A percentile compares a stretch with the other conserved stretches of the same genome.
Conservation (phyloP, 2,888 invertebrate genomes). For the Scrobipalpa atriplicella region DNA sequence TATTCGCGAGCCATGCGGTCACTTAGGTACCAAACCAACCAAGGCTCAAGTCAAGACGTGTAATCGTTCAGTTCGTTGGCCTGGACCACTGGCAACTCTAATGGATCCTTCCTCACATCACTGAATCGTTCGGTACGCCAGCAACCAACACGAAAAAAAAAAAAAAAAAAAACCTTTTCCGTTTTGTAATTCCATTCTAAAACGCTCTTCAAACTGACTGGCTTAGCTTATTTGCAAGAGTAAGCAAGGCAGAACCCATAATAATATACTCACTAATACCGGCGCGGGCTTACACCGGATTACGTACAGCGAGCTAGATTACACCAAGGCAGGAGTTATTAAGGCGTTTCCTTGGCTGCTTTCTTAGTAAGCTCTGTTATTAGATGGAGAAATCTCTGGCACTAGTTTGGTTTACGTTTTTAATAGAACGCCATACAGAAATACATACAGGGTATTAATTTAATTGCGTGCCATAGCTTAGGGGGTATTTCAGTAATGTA, state of each 20-base stretch:
- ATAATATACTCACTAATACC: conserved; percentile 13
- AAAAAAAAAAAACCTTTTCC: not conserved
- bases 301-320: conserved; percentile 21
- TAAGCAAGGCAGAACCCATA: conserved; percentile 7
- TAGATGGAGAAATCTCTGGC: not conserved
- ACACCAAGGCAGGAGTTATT: conserved; percentile 20
- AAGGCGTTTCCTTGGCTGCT: conserved; percentile 23
- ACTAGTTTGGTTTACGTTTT: not conserved
- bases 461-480: no score
- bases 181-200: not conserved
- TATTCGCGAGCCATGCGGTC: no score
- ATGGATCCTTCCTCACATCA: no score
- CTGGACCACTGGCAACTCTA: no score
- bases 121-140: no score
- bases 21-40: no score
- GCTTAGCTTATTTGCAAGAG: conserved; percentile 3
- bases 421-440: no score
- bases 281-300: conserved; percentile 10
- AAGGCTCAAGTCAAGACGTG: no score
- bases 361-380: conserved; percentile 12
- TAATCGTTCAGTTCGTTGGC: no score
- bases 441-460: no score
- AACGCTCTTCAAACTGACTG: not conserved
- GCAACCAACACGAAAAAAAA: no score
- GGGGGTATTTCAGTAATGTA: no score